Evolutionary conservation across 2,888 invertebrate genomes (phyloP).

Genomic region (Cheilosia pagana): DNA sequence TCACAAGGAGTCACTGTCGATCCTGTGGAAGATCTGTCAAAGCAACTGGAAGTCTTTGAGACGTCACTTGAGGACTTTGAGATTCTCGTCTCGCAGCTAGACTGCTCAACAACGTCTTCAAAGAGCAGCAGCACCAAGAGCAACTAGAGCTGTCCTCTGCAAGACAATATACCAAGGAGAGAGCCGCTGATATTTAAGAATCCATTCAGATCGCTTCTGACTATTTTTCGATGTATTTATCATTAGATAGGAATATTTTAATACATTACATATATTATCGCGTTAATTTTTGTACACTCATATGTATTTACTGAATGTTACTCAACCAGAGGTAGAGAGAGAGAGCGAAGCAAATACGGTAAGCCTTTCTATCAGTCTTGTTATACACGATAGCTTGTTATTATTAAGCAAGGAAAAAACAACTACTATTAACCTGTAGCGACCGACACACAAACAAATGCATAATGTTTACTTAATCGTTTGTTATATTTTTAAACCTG

Average conservation of each 20-base stretch:
- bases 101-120: constrained; percentile 79
- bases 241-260: constrained; percentile 71
- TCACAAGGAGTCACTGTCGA: constrained; percentile 50
- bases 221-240: constrained; percentile 76
- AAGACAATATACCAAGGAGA: constrained; percentile 44
- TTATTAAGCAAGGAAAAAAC: constrained; percentile 8
- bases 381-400: constrained; percentile 36
- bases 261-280: constrained; percentile 46
- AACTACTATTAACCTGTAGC: constrained; percentile 27
- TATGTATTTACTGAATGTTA: constrained; percentile 56
- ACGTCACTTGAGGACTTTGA: constrained; percentile 83
- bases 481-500: constrained; percentile 52
- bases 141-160: constrained; percentile 37
- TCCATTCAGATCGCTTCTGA: constrained; percentile 59
- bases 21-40: constrained; percentile 81
- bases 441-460: constrained; percentile 13
- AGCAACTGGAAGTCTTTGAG: constrained; percentile 83
- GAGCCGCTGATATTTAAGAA: constrained; percentile 72
- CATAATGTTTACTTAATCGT: constrained; percentile 61
- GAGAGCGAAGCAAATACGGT: not conserved
- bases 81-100: constrained; percentile 82
- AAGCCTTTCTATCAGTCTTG: constrained; percentile 19
- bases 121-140: constrained; percentile 80
- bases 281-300: constrained; percentile 64
- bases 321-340: constrained; percentile 26